Percentiles rank a stretch among this genome's conserved stretches.
Evolutionary conservation across 2,797 vertebrate genomes (phyloP).

Genomic region (Hipposideros larvatus): DNA sequence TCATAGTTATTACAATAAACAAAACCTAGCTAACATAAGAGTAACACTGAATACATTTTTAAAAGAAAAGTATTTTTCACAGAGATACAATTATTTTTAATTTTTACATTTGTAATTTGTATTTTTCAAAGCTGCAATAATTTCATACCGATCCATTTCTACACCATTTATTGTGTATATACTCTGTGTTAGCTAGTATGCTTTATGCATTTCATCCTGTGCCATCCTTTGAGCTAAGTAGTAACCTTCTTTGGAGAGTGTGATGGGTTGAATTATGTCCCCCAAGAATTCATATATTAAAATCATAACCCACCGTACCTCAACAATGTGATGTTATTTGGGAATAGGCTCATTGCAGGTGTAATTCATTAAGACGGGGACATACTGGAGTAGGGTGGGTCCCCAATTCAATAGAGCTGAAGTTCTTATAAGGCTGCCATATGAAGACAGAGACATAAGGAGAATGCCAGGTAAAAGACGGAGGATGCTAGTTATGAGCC

Average conservation of each 20-base stretch:
- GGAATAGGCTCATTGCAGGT: too few relatives aligned
- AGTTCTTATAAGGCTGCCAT: neutral
- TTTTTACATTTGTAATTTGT: neutral
- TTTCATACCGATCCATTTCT: neutral
- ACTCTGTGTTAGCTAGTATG: neutral
- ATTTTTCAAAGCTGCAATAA: neutral
- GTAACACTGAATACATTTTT: neutral
- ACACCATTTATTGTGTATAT: neutral
- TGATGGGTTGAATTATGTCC: neutral
- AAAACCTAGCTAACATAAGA: neutral
- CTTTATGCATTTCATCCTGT: neutral
- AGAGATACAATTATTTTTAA: neutral
- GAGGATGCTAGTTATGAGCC: neutral
- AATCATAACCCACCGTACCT: neutral
- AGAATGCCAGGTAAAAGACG: neutral
- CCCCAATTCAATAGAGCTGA: neutral
- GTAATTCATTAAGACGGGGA: neutral
- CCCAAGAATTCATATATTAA: neutral
- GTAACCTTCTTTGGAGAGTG: neutral
- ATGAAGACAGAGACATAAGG: neutral
- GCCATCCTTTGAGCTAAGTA: neutral
- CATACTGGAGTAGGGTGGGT: neutral
- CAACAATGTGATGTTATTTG: neutral
- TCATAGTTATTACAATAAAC: neutral
- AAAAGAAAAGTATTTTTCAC: neutral